A percentile compares a stretch with the other conserved stretches of the same genome.
Evolutionary conservation across 1,140 invertebrate species (phyloP).

Genomic region (Meteorus sp.): DNA sequence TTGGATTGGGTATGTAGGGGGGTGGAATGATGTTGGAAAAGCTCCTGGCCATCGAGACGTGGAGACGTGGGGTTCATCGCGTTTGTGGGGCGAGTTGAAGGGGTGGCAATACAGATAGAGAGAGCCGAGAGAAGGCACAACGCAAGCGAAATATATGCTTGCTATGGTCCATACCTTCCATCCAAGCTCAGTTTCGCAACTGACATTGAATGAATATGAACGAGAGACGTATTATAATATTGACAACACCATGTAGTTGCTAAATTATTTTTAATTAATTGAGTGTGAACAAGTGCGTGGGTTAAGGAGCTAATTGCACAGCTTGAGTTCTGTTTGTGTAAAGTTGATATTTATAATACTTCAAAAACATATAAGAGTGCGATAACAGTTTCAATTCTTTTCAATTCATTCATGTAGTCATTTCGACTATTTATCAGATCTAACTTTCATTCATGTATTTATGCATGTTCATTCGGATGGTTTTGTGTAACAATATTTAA

Average conservation of each 20-base stretch:
- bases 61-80: conserved; percentile 11
- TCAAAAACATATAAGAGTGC: too few relatives aligned
- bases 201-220: conserved; percentile 2
- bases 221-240: neutral
- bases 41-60: conserved; percentile 8
- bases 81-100: conserved; percentile 1
- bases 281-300: neutral
- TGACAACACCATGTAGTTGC: conserved; percentile 20
- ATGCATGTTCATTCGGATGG: too few relatives aligned
- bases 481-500: too few relatives aligned
- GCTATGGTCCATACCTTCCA: conserved; percentile 10
- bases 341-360: too few relatives aligned
- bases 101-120: conserved; percentile 1
- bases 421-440: too few relatives aligned
- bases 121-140: too few relatives aligned
- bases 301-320: neutral
- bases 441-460: too few relatives aligned
- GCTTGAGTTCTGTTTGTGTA: too few relatives aligned
- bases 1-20: neutral
- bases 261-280: conserved; percentile 1
- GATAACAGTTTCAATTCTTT: too few relatives aligned
- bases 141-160: conserved; percentile 10
- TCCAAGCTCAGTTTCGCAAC: conserved; percentile 19
- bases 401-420: too few relatives aligned
- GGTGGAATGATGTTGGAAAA: conserved; percentile 21